Evolutionary conservation across 2,113 vertebrate species (phyloP).

Genomic region (Corythaixoides concolor): DNA sequence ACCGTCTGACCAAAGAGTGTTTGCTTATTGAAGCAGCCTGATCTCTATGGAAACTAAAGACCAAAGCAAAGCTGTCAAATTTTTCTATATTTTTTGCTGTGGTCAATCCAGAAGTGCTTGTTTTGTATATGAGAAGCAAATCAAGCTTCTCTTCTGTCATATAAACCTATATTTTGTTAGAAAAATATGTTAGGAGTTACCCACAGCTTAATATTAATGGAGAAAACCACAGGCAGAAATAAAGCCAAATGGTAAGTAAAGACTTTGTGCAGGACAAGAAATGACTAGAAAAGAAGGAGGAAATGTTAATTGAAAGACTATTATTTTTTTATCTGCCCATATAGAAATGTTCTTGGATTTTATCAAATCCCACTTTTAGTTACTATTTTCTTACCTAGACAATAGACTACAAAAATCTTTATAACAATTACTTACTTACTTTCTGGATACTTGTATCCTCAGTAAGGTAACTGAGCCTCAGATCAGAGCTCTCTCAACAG

Average conservation of each 20-base stretch:
- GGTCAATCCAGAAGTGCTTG: not conserved
- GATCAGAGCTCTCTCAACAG: constrained; percentile 60
- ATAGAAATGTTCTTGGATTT: not conserved
- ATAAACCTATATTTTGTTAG: not conserved
- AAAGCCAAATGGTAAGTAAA: not conserved
- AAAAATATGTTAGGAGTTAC: not conserved
- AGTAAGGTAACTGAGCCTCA: constrained; percentile 66
- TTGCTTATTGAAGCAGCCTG: not conserved
- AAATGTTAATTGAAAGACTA: not conserved
- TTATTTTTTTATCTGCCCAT: not conserved
- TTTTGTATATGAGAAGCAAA: not conserved
- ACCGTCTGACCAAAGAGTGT: not conserved
- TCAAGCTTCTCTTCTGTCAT: not conserved
- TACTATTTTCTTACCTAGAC: not conserved
- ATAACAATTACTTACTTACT: constrained; percentile 73
- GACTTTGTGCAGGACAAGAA: not conserved
- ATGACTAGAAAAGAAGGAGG: not conserved
- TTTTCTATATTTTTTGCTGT: not conserved
- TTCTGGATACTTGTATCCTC: constrained; percentile 70
- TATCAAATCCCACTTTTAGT: not conserved
- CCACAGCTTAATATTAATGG: not conserved
- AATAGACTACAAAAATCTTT: constrained; percentile 25
- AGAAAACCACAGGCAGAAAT: not conserved
- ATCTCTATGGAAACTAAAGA: not conserved
- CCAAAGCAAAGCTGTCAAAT: not conserved